Percentiles rank a stretch among this genome's conserved stretches.
These are phyloP conservation scores for Andrena marginata DNA, from an alignment of 2,888 invertebrate genomes.

Conservation along the genomic window DNA sequence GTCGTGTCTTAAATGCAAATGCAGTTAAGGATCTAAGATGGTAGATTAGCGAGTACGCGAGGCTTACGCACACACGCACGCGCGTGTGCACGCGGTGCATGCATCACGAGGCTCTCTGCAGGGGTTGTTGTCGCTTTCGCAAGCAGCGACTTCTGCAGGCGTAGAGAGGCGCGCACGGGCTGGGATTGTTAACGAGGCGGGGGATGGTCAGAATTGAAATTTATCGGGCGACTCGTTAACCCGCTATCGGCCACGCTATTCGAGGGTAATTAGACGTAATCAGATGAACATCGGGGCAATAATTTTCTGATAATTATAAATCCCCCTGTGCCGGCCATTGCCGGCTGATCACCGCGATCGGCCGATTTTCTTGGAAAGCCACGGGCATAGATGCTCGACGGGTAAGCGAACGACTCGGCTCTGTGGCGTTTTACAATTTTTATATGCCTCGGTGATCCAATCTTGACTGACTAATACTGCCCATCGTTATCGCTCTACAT, in stretches of 20 bases:
- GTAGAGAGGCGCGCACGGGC: constrained; percentile 2
- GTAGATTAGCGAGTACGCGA: constrained; percentile 60
- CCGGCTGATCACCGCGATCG: neutral
- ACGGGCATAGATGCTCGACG: no score
- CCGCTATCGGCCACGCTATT: constrained; percentile 4
- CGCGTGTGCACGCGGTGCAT: constrained; percentile 32
- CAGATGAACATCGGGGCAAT: constrained; percentile 14
- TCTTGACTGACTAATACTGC: no score
- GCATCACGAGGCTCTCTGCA: constrained; percentile 39
- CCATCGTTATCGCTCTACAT: no score
- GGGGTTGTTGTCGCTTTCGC: constrained; percentile 59
- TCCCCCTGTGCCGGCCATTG: neutral
- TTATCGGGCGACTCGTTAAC: constrained; percentile 41
- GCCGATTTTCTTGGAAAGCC: constrained; percentile 1
- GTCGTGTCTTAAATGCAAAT: constrained; percentile 72
- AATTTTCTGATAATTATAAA: constrained; percentile 17
- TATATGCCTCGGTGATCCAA: no score
- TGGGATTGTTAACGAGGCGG: constrained; percentile 14
- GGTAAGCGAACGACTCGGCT: no score
- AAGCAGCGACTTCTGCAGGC: constrained; percentile 39
- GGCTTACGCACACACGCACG: constrained; percentile 31
- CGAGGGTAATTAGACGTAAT: constrained; percentile 41
- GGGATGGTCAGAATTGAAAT: constrained; percentile 46
- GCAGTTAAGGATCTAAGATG: constrained; percentile 73
- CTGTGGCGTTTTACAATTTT: no score